Evolutionary conservation across 2,113 vertebrate species (phyloP).

Genomic region (Thryonomys swinderianus): DNA sequence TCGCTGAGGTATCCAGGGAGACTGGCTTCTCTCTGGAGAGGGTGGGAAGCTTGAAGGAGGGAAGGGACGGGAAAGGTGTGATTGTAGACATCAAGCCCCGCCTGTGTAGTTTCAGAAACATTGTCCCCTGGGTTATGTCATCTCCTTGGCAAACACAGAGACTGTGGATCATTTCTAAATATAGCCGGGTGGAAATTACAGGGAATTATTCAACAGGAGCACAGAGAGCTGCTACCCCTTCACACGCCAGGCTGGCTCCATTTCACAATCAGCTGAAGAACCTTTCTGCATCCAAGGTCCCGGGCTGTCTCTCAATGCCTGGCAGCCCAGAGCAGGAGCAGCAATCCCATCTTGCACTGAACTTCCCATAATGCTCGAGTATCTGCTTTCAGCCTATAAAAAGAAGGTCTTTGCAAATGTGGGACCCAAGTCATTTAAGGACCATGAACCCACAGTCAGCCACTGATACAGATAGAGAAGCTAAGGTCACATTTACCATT

Average conservation of each 20-base stretch:
- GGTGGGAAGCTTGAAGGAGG: not conserved
- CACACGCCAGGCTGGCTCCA: not conserved
- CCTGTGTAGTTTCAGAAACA: not conserved
- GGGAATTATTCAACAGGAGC: conserved; percentile 51
- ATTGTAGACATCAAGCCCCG: not conserved
- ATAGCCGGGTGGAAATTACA: conserved; percentile 38
- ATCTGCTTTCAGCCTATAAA: not conserved
- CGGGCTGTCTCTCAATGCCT: not conserved
- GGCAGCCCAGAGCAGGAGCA: not conserved
- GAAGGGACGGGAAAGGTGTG: too few species aligned
- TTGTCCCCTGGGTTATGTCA: not conserved
- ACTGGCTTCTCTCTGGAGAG: not conserved
- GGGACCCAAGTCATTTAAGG: not conserved
- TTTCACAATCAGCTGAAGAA: conserved; percentile 40
- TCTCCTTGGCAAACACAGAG: conserved; percentile 54
- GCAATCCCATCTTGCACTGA: not conserved
- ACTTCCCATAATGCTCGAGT: not conserved
- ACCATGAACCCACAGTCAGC: not conserved
- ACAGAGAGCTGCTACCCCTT: not conserved
- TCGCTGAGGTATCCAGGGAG: not conserved
- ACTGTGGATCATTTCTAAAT: not conserved
- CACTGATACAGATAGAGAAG: not conserved
- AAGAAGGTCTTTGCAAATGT: not conserved
- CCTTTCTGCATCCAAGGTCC: not conserved
- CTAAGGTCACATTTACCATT: not conserved